A percentile compares a stretch with the other conserved stretches of the same genome.
These are phyloP conservation scores for Panopea generosa DNA, from an alignment of 2,888 invertebrate species.

Conservation along the genomic window DNA sequence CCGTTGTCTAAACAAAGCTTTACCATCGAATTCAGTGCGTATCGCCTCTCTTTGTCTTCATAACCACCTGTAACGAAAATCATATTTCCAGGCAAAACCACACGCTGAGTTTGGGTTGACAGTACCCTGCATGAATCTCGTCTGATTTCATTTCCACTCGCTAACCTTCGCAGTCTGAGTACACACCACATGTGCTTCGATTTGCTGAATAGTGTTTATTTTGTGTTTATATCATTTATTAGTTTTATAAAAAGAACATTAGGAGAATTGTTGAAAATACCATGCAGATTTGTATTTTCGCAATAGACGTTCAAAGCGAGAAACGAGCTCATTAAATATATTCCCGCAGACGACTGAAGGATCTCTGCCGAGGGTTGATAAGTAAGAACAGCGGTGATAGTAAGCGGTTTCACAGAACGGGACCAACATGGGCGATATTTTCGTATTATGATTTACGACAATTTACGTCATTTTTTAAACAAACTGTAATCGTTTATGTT, in stretches of 20 bases:
- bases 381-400: background rate
- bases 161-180: conserved; percentile 29
- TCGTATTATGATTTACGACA: too few species aligned
- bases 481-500: too few species aligned
- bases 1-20: too few species aligned
- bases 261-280: conserved; percentile 36
- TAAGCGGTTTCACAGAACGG: conserved; percentile 1
- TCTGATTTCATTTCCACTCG: conserved; percentile 23
- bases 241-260: conserved; percentile 31
- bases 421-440: conserved; percentile 18
- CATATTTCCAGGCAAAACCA: background rate
- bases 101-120: background rate
- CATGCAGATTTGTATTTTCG: conserved; percentile 25
- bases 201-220: conserved; percentile 13
- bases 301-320: conserved; percentile 41
- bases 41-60: too few species aligned
- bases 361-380: conserved; percentile 9
- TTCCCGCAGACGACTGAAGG: conserved; percentile 14
- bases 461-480: too few species aligned
- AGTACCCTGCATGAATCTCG: conserved; percentile 12
- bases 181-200: conserved; percentile 38
- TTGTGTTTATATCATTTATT: conserved; percentile 55
- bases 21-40: too few species aligned
- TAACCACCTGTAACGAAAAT: too few species aligned
- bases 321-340: conserved; percentile 28